Evolutionary conservation across 2,113 vertebrate genomes (phyloP).

Genomic region (Cygnus atratus): DNA sequence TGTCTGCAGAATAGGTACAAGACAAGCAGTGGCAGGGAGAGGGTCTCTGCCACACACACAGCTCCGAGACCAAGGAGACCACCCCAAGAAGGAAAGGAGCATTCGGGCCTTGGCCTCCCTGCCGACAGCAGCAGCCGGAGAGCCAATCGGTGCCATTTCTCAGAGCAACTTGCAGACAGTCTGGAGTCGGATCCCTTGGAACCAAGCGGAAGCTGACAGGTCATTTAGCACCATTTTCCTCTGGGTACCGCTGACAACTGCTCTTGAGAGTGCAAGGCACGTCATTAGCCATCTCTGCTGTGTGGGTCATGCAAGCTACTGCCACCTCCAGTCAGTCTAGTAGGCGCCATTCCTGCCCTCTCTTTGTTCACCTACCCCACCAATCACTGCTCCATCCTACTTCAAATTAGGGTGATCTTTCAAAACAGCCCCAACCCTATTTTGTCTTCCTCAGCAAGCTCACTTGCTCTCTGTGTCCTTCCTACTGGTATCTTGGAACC

Average conservation of each 20-base stretch:
- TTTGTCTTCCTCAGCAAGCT: background rate
- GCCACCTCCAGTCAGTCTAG: background rate
- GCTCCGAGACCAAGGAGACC: constrained; percentile 1
- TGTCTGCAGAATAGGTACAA: constrained; percentile 49
- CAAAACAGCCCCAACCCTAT: background rate
- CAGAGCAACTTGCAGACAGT: background rate
- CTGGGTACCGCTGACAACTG: background rate
- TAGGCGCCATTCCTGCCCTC: background rate
- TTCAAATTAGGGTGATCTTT: background rate
- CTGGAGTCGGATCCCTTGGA: background rate
- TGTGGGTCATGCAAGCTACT: background rate
- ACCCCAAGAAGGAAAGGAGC: constrained; percentile 10
- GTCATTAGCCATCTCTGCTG: background rate
- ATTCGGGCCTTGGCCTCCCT: background rate
- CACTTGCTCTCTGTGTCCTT: background rate
- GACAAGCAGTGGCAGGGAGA: constrained; percentile 17
- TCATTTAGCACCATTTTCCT: background rate
- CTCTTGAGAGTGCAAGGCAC: background rate
- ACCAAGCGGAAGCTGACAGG: background rate
- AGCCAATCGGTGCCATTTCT: background rate
- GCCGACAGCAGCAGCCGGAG: background rate
- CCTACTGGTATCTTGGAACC: background rate
- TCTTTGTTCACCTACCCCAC: background rate
- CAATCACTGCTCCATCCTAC: background rate
- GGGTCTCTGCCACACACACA: constrained; percentile 56